Evolutionary conservation across 2,113 vertebrate species (phyloP).

Genomic region (Condylura cristata): DNA sequence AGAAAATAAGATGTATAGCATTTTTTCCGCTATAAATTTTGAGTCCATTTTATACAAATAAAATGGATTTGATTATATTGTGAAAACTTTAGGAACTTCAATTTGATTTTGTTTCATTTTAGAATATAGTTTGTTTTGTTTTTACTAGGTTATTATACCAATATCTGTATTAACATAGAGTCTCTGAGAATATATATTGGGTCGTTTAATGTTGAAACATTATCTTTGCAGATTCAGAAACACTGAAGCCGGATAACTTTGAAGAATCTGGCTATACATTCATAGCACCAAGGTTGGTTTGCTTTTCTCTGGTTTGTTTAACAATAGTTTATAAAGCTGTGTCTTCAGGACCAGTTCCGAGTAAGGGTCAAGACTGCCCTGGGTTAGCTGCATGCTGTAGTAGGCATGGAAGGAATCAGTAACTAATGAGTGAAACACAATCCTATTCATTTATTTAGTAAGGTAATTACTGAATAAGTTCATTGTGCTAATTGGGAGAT

Average conservation of each 20-base stretch:
- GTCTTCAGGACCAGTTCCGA: not conserved
- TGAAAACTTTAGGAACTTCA: slow-evolving; percentile 6
- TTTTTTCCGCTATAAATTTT: not conserved
- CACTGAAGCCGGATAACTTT: slow-evolving; percentile 91
- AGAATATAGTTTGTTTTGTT: not conserved
- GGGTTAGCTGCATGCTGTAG: not conserved
- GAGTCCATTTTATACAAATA: not conserved
- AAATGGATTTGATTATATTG: not conserved
- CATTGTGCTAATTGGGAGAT: fast-evolving
- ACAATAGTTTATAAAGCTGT: not conserved
- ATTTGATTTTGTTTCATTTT: not conserved
- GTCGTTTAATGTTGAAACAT: slow-evolving; percentile 61
- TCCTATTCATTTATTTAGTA: not conserved
- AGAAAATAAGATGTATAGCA: not conserved
- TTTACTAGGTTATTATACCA: not conserved
- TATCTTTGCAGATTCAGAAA: slow-evolving; percentile 90
- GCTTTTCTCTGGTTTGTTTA: not conserved
- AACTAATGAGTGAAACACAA: not conserved
- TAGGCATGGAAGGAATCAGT: not conserved
- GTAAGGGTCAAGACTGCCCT: not conserved
- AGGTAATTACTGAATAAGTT: not conserved
- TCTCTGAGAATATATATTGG: not conserved
- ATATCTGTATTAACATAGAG: not conserved
- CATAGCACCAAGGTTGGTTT: slow-evolving; percentile 95
- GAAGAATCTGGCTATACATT: slow-evolving; percentile 94